phyloP scores from a whole-genome alignment of 2,888 invertebrate species.

The Isotomurus palustris region DNA sequence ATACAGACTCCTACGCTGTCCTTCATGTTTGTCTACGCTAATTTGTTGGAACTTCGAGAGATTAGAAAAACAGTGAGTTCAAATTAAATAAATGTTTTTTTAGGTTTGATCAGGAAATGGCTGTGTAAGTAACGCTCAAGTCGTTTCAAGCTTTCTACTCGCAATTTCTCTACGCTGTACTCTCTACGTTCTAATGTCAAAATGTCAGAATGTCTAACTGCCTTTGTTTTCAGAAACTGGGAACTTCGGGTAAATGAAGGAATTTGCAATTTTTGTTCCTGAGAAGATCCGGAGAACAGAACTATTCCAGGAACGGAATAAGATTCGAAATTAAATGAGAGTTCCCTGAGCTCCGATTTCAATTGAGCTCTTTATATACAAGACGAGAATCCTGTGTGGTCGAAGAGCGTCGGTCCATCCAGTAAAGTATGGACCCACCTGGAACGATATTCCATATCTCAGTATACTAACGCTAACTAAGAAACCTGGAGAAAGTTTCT shows the following conservation, averaged over 20 bases:
- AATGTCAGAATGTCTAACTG: too few species aligned
- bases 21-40: constrained; percentile 31
- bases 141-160: too few species aligned
- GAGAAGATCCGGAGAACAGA: background rate
- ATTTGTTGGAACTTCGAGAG: background rate
- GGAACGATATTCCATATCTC: too few species aligned
- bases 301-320: too few species aligned
- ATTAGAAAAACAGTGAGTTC: background rate
- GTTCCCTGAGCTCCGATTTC: background rate
- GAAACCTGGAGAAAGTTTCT: too few species aligned
- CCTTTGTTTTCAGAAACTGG: too few species aligned
- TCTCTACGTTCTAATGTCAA: too few species aligned
- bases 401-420: constrained; percentile 26
- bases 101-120: too few species aligned
- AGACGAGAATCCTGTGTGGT: constrained; percentile 4
- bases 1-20: constrained; percentile 34
- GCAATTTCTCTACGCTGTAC: too few species aligned
- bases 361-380: background rate
- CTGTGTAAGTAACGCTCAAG: too few species aligned
- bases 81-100: too few species aligned
- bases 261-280: background rate
- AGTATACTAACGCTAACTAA: too few species aligned
- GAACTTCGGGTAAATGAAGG: background rate
- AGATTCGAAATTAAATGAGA: background rate
- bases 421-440: constrained; percentile 22